A percentile compares a stretch with the other conserved stretches of the same genome.
phyloP scores from a whole-genome alignment of 2,113 vertebrate genomes.

The Varanus komodoensis region DNA sequence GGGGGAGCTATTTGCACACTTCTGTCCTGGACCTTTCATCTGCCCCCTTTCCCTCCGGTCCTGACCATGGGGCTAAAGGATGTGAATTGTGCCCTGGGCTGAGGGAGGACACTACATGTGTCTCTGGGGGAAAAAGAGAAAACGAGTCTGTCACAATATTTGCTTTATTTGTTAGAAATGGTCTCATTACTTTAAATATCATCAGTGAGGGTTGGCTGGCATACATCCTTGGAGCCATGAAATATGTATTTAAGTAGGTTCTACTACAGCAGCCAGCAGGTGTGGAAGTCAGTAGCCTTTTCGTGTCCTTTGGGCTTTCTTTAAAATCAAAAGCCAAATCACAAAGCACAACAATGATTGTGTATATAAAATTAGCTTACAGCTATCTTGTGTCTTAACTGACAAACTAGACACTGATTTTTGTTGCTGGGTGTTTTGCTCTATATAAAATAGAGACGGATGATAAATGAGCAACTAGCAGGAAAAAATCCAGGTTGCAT shows the following conservation, averaged over 20 bases:
- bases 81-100: constrained; percentile 49
- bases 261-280: neutral
- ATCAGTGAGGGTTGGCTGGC: neutral
- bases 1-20: constrained; percentile 3
- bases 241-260: accelerated
- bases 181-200: neutral
- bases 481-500: neutral
- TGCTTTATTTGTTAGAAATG: constrained; percentile 5
- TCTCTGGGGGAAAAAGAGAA: neutral
- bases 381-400: neutral
- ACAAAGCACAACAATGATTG: neutral
- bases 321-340: neutral
- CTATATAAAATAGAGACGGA: neutral
- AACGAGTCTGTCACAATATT: neutral
- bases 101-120: accelerated
- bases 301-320: constrained; percentile 36
- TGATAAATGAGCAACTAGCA: neutral
- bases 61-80: constrained; percentile 52
- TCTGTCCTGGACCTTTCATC: constrained; percentile 36
- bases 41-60: neutral
- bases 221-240: accelerated
- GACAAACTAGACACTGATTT: neutral
- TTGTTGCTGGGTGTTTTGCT: neutral
- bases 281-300: neutral
- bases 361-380: neutral